phyloP scores from a whole-genome alignment of 2,797 vertebrate genomes.

The Macropodus opercularis region DNA sequence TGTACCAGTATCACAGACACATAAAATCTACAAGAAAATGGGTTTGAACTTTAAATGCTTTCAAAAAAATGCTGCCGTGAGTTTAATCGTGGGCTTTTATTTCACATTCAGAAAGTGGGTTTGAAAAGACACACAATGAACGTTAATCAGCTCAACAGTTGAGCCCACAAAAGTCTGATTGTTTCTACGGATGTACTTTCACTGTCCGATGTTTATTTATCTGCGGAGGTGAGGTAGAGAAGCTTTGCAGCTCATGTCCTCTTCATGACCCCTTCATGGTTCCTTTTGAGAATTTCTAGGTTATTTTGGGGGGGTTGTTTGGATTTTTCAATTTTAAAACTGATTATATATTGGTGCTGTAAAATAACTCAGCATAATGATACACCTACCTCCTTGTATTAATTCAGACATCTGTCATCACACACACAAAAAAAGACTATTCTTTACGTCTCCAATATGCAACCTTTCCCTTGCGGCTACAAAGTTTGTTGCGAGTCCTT shows the following conservation, averaged over 20 bases:
- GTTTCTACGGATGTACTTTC: no score
- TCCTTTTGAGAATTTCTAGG: no score
- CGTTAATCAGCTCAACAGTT: conserved; percentile 42
- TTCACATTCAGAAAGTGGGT: conserved; percentile 20
- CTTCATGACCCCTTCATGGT: no score
- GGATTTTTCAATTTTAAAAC: conserved; percentile 14
- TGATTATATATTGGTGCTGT: conserved; percentile 31
- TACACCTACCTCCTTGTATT: conserved; percentile 9
- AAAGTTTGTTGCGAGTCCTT: conserved; percentile 46
- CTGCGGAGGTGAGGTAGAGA: no score
- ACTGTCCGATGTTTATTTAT: no score
- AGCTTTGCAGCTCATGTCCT: no score
- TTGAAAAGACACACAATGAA: conserved; percentile 33
- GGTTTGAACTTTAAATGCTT: conserved; percentile 35
- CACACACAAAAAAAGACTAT: neutral
- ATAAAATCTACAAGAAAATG: conserved; percentile 37
- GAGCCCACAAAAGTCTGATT: conserved; percentile 28
- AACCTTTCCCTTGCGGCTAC: conserved; percentile 56
- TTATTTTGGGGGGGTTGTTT: no score
- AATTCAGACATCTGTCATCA: conserved; percentile 16
- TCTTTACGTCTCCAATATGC: conserved; percentile 17
- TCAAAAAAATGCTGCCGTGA: conserved; percentile 8
- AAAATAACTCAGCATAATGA: conserved; percentile 10
- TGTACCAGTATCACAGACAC: conserved; percentile 21
- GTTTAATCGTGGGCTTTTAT: conserved; percentile 31